phyloP scores from a whole-genome alignment of 2,888 invertebrate genomes.

The Ophion ellenae region DNA sequence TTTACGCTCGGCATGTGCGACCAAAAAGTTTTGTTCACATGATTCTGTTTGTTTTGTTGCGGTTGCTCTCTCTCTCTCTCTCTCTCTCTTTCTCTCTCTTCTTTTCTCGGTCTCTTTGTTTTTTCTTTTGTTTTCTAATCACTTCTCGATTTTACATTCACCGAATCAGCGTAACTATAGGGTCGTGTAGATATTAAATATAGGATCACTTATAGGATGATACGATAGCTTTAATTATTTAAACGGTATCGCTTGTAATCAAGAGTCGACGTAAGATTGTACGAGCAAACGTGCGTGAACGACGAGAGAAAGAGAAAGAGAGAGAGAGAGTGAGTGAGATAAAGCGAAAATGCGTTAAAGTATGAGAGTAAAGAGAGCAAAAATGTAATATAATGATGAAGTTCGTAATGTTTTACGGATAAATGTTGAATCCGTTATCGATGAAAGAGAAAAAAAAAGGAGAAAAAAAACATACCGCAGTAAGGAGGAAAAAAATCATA shows the following conservation, averaged over 20 bases:
- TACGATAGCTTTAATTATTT: conserved; percentile 83
- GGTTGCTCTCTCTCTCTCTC: neutral
- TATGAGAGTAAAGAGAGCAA: conserved; percentile 37
- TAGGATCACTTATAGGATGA: conserved; percentile 78
- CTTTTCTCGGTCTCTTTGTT: conserved; percentile 17
- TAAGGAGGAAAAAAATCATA: conserved; percentile 80
- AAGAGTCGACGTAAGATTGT: conserved; percentile 72
- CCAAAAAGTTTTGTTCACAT: conserved; percentile 43
- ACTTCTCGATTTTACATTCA: conserved; percentile 69
- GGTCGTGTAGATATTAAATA: conserved; percentile 83
- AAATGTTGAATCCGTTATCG: conserved; percentile 70
- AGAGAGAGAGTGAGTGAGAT: conserved; percentile 14
- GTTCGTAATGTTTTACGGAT: conserved; percentile 62
- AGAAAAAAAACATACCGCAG: conserved; percentile 75
- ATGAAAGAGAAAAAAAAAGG: conserved; percentile 72
- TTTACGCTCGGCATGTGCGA: conserved; percentile 23
- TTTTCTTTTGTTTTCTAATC: conserved; percentile 21
- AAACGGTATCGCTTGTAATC: conserved; percentile 79
- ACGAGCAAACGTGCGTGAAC: conserved; percentile 56
- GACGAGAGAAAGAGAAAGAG: conserved; percentile 34
- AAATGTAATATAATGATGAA: conserved; percentile 65
- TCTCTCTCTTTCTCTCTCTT: conserved; percentile 13
- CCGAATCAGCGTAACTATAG: conserved; percentile 78
- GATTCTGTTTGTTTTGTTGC: conserved; percentile 4
- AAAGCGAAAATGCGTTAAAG: conserved; percentile 19